Base-by-base conservation (phyloP, 1,140 invertebrate species). In the Drosophila sproati region DNA sequence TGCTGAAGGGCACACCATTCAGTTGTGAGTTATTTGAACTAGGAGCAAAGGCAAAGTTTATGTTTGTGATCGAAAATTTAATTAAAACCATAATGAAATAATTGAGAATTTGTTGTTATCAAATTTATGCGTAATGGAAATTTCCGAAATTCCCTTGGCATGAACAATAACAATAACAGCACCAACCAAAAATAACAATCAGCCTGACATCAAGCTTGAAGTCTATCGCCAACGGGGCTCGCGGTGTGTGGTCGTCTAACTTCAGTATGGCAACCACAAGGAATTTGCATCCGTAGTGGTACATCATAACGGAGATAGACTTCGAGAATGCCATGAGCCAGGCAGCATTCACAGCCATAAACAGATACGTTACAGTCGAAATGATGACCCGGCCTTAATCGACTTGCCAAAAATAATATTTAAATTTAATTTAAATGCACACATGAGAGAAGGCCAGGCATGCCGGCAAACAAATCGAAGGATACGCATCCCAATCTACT, bases 381-480 rank as follows among this genome's bases (percentile, higher is more conserved):
- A 91, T 88, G 89, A 83, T 80, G 82, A 78, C 70, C 83, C 79
- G 69, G 77, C 73, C 87, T 80, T 90, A 90, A 90, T 90, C 86
- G 86, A 90, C 88, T 90, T 91, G 75, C 77, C 77, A 76, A 85
- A 76, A 91, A 91, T 91, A 91, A 91, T 91, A 91, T 91, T 91
- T 91, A 91, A 91, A 91, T 91, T 91, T 91, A 91, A 91, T 91
- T 91, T 91, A 89, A 91, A 91, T 91, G 81, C 89, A 76, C 89
- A 91, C 88, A 91, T 91, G 88, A 88, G 89, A 81, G 70, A 70
- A 70, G 32, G 56, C 37, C 54, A 51, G 39, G 56, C 51, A 35
- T 77, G 51, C 63, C 45, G 62, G 72, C 85, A 78, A 88, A 77
- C 83, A 83, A 88, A 89, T 89, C 85, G 85, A 88, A 76, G 61